Percentiles rank a stretch among this genome's conserved stretches.
Conservation (phyloP, 2,113 vertebrate genomes). For the Seriola dumerili region DNA sequence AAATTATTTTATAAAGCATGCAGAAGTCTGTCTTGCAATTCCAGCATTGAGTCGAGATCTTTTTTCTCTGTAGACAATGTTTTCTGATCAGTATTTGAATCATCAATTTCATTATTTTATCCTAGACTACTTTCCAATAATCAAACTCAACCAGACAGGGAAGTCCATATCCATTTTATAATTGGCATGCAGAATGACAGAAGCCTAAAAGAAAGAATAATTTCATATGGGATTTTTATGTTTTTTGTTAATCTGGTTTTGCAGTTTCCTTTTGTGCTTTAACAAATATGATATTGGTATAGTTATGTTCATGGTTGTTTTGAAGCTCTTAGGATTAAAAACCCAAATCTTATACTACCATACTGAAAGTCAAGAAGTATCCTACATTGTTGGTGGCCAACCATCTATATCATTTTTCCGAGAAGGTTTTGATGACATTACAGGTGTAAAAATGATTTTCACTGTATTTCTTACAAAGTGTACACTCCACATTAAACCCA, state of each 20-base stretch:
- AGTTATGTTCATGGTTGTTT: neutral
- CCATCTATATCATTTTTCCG: neutral
- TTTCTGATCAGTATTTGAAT: neutral
- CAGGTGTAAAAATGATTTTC: neutral
- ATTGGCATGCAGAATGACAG: neutral
- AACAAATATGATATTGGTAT: neutral
- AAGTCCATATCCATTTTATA: neutral
- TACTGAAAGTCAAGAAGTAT: neutral
- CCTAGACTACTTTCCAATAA: neutral
- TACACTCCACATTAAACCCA: neutral
- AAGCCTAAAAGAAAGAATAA: neutral
- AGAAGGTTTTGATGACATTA: neutral
- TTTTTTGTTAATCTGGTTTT: neutral
- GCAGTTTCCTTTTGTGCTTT: neutral
- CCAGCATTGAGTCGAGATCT: neutral
- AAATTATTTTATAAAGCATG: slow-evolving; percentile 30
- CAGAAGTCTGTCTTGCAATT: slow-evolving; percentile 5
- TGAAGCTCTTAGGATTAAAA: neutral
- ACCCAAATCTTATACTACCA: neutral
- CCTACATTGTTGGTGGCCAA: too few relatives aligned
- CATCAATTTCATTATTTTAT: neutral
- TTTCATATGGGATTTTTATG: neutral
- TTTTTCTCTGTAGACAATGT: neutral
- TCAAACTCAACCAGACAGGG: neutral
- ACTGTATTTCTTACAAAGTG: neutral